phyloP scores from a whole-genome alignment of 2,113 vertebrate genomes.

The Colius striatus region DNA sequence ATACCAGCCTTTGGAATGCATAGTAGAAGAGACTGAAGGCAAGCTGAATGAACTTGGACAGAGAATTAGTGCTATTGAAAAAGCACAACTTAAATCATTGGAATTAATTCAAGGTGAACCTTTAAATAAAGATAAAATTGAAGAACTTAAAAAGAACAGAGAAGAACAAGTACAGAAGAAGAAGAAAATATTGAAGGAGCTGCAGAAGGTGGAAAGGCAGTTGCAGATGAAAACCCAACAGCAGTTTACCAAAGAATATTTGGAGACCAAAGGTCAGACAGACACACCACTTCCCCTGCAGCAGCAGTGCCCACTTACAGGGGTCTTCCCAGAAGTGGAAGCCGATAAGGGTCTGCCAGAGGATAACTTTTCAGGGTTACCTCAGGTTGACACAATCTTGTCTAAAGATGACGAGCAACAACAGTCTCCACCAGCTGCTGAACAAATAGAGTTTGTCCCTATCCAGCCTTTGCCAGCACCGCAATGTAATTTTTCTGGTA shows the following conservation, averaged over 20 bases:
- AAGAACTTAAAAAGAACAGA: constrained; percentile 99
- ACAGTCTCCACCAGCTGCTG: constrained; percentile 74
- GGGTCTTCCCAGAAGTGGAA: constrained; percentile 84
- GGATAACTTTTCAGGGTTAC: constrained; percentile 89
- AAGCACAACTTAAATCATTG: constrained; percentile 97
- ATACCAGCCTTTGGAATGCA: constrained; percentile 98
- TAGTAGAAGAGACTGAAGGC: constrained; percentile 99
- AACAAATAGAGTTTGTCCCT: constrained; percentile 89
- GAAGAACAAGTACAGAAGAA: constrained; percentile 99
- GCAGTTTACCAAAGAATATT: constrained; percentile 99
- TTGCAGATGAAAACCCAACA: constrained; percentile 99
- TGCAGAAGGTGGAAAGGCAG: constrained; percentile 99
- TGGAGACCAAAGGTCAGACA: constrained; percentile 97
- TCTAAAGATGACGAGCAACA: constrained; percentile 83
- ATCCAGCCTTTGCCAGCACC: constrained; percentile 89
- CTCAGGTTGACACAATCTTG: constrained; percentile 90
- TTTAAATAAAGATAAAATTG: constrained; percentile 99
- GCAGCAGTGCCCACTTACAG: constrained; percentile 84
- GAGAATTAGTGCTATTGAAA: constrained; percentile 99
- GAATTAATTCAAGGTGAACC: constrained; percentile 99
- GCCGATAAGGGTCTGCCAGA: constrained; percentile 79
- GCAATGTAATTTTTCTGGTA: constrained; percentile 88
- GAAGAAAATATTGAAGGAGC: constrained; percentile 99
- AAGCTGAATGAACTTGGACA: constrained; percentile 99
- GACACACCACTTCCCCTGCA: constrained; percentile 80